Conservation (phyloP, 2,888 invertebrate genomes). For the Drosophila trichaetosa region DNA sequence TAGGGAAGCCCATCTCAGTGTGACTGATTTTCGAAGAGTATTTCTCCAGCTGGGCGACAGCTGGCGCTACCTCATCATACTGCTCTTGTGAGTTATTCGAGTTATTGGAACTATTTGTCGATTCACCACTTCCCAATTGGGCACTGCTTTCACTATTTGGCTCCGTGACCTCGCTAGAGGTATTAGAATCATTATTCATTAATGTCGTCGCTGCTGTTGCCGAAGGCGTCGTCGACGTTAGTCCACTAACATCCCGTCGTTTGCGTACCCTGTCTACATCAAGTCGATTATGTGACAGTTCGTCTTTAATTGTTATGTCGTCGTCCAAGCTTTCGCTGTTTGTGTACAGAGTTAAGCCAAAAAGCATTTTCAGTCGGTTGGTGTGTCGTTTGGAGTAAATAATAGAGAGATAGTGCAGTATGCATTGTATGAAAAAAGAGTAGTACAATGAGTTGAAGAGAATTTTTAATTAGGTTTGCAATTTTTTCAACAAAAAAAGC, state of each 20-base stretch:
- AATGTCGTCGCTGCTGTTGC: slow-evolving; percentile 21
- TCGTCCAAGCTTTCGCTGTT: slow-evolving; percentile 67
- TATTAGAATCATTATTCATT: slow-evolving; percentile 45
- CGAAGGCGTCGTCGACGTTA: slow-evolving; percentile 18
- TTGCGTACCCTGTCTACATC: slow-evolving; percentile 52
- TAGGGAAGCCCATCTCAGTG: slow-evolving; percentile 16
- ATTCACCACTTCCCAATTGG: slow-evolving; percentile 29
- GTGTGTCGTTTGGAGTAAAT: slow-evolving; percentile 55
- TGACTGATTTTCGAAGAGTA: slow-evolving; percentile 64
- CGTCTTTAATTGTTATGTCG: slow-evolving; percentile 59
- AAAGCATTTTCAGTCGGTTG: slow-evolving; percentile 57
- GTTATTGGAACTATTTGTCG: slow-evolving; percentile 38
- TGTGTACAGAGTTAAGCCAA: slow-evolving; percentile 67
- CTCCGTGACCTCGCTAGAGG: slow-evolving; percentile 54
- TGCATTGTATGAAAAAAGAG: slow-evolving; percentile 73
- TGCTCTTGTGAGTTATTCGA: slow-evolving; percentile 57
- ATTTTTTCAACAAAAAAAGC: slow-evolving; percentile 39
- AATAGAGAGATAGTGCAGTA: slow-evolving; percentile 79
- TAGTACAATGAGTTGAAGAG: slow-evolving; percentile 67
- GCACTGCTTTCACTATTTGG: slow-evolving; percentile 19
- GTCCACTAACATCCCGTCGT: slow-evolving; percentile 49
- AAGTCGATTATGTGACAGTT: slow-evolving; percentile 76
- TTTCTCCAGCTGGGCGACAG: slow-evolving; percentile 31
- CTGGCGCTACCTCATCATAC: slow-evolving; percentile 28
- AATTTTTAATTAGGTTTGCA: slow-evolving; percentile 48